These are phyloP conservation scores for Parthenolecanium corni DNA, from an alignment of 2,888 invertebrate species.

Conservation along the genomic window DNA sequence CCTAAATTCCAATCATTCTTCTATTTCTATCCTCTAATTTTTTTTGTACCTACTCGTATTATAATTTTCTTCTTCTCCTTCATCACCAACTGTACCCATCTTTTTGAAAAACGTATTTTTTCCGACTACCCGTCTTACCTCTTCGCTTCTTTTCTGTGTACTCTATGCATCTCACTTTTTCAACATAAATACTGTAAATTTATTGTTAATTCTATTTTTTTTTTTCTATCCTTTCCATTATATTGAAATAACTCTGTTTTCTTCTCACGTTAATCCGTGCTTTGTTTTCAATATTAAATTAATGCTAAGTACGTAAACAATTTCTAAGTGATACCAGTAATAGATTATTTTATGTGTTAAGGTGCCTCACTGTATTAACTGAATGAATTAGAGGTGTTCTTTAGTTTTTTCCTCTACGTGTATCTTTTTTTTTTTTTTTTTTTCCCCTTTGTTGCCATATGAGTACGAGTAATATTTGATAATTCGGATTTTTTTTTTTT, in stretches of 20 bases:
- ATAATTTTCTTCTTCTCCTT: neutral
- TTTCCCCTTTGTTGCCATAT: conserved; percentile 17
- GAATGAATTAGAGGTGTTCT: neutral
- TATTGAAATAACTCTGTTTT: neutral
- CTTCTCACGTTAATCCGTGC: conserved; percentile 9
- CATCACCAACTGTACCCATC: neutral
- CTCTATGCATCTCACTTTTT: conserved; percentile 5
- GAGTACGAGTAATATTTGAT: conserved; percentile 4
- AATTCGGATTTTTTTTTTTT: neutral
- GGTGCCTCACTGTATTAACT: conserved; percentile 1
- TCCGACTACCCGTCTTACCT: neutral
- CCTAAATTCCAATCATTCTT: neutral
- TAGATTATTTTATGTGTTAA: neutral
- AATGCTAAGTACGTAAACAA: conserved; percentile 3
- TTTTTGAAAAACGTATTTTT: neutral
- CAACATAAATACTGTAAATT: conserved; percentile 2
- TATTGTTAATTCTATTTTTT: conserved; percentile 4
- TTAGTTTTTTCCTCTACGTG: neutral
- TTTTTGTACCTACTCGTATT: neutral
- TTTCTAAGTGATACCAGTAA: conserved; percentile 22
- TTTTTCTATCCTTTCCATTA: conserved; percentile 1
- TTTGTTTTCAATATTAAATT: conserved; percentile 1
- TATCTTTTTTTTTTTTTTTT: neutral
- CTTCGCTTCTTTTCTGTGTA: neutral
- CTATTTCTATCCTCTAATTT: neutral